These are phyloP conservation scores for Betta splendens DNA, from an alignment of 2,797 vertebrate genomes.

Conservation along the genomic window DNA sequence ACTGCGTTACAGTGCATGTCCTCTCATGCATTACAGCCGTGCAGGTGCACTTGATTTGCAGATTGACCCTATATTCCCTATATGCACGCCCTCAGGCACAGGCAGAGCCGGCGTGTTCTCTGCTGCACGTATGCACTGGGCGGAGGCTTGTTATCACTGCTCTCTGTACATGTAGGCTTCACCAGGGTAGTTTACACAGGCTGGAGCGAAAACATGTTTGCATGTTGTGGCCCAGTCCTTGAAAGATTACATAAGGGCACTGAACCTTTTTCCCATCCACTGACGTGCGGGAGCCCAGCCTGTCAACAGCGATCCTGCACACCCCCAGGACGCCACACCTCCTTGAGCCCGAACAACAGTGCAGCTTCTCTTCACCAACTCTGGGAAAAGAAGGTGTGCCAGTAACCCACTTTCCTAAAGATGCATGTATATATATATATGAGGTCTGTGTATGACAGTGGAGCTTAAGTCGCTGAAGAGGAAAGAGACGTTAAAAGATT, in stretches of 20 bases:
- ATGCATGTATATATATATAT: slow-evolving; percentile 38
- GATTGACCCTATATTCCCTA: not conserved
- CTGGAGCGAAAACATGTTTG: slow-evolving; percentile 55
- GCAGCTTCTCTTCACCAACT: slow-evolving; percentile 37
- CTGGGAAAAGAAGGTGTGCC: slow-evolving; percentile 34
- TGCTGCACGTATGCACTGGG: slow-evolving; percentile 20
- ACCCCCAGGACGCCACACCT: slow-evolving; percentile 40
- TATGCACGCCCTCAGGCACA: slow-evolving; percentile 1
- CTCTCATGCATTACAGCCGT: not conserved
- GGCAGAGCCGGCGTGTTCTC: not conserved
- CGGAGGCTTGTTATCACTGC: slow-evolving; percentile 21
- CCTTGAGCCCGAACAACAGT: slow-evolving; percentile 32
- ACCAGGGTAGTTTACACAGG: not conserved
- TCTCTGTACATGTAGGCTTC: not conserved
- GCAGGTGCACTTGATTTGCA: slow-evolving; percentile 5
- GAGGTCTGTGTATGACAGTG: not conserved
- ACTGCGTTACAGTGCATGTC: slow-evolving; percentile 11
- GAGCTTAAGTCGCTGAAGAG: not conserved
- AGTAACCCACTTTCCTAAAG: slow-evolving; percentile 47
- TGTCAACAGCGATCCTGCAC: not conserved
- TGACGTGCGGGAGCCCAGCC: slow-evolving; percentile 35
- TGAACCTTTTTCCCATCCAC: slow-evolving; percentile 46
- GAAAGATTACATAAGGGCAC: slow-evolving; percentile 16
- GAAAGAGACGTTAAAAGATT: not conserved
- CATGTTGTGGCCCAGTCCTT: slow-evolving; percentile 47